Evolutionary conservation across 2,888 invertebrate genomes (phyloP), one percentile per base, ranked within the genome.

Genomic region (Drosophila anomalata): DNA sequence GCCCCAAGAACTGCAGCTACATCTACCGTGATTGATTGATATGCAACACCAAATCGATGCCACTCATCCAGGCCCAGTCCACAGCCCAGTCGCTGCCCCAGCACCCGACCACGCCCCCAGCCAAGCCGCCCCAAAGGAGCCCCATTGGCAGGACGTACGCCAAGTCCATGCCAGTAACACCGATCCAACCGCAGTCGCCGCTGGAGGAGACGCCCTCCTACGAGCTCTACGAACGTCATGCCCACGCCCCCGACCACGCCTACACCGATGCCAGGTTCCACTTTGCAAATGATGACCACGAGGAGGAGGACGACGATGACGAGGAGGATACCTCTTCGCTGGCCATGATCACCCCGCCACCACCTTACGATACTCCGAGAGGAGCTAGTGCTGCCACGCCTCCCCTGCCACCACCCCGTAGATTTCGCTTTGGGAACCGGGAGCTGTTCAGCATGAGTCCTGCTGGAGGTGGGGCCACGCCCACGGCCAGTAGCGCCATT

Each of bases 1-100:
- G 92, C 90, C 92, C 92, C 75, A 92, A 92, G 90, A 92, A 92
- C 87, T 92, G 92, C 89, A 92, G 92, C 79, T 92, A 92, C 78
- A 92, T 92, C 88, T 92, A 92, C 87, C 91, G 92, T 90, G 92
- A 92, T 91, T 92, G 92, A 92, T 92, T 92, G 91, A 91, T 91
- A 91, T 91, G 91, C 81, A 92, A 91, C 83, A 91, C 91, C 79
- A 91, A 91, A 91, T 91, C 91, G 81, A 91, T 91, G 91, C 91
- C 91, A 84, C 88, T 90, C 85, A 91, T 91, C 77, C 89, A 89
- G 87, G 79, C 88, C 73, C 69, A 79, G 79, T 76, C 78, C 72
- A 77, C 79, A 78, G 77, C 81, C 60, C 71, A 59, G 5, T 48
- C 56, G 17, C 56, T 46, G 39, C 55, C 44, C 39, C 69, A 33